Base-by-base conservation (phyloP, 2,797 vertebrate species). In the Sphaeramia orbicularis region DNA sequence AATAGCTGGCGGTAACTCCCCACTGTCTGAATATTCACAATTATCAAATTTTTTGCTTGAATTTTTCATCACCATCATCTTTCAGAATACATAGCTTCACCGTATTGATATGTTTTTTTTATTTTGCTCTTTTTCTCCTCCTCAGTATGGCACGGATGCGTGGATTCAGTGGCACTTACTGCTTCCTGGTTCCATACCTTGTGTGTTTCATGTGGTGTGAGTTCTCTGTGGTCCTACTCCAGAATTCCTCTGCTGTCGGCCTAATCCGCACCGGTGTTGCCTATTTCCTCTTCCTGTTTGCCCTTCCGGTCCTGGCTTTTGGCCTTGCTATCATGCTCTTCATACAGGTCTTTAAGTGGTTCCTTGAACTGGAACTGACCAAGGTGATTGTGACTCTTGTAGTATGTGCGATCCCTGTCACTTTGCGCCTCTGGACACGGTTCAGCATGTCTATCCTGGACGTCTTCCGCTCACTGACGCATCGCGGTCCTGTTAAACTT, bases 121-220 rank as follows among this genome's bases (percentile, higher is more conserved):
- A 41, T 3, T 18, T 2, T 56, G 4, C 4, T 6, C 4, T 30
- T 36, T 30, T 18, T 19, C 27, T 36, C 15, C 1, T 21, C 38
- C n/a, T 44, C 59, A 95, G 96, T 80, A 98, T 99, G 98, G 97
- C 98, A 1, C 93, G 90, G 18, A 90, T 96, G 81, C 91, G 96
- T 41, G 91, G 91, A 61, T 99, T 98, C 92, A 94, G 94, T 70
- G 98, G 98, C 47, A 95, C 94, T 1, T 99, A 99, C 84, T 99
- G 96, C 90, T 96, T 98, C 86, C 90, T 99, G 83, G 92, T 99
- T 48, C 98, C 98, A 0, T 99, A 99, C 71, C 91, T 99, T 41
- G 98, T 99, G 64, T 99, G 97, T 86, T 99, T 99, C 88, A 97
- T 99, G 96, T 99, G 98, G 98, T 99, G 96, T 0, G 98, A 99